Conservation (phyloP, 2,113 vertebrate genomes). For the Benthochromis sp. region DNA sequence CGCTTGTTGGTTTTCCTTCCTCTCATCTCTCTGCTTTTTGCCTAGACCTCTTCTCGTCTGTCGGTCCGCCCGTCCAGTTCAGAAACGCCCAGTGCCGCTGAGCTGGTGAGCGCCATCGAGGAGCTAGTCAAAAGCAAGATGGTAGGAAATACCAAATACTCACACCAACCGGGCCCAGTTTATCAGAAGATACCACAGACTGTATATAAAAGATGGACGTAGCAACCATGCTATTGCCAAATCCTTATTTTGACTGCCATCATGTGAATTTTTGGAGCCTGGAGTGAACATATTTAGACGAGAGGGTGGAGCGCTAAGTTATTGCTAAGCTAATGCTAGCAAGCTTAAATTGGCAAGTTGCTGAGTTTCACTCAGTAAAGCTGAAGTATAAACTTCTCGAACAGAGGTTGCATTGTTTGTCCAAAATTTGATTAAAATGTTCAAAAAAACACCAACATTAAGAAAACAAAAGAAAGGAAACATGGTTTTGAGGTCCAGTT, state of each 20-base stretch:
- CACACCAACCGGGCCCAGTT: not conserved
- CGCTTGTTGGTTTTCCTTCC: not conserved
- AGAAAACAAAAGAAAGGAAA: not conserved
- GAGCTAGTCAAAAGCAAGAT: constrained; percentile 99
- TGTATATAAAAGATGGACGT: not conserved
- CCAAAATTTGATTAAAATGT: not conserved
- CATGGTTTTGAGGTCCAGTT: not conserved
- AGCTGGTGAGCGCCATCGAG: constrained; percentile 96
- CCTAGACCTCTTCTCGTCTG: constrained; percentile 86
- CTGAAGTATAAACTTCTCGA: not conserved
- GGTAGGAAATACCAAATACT: constrained; percentile 72
- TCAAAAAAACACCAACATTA: not conserved
- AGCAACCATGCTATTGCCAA: not conserved
- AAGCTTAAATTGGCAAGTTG: not conserved
- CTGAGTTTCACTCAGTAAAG: not conserved
- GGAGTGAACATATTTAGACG: not conserved
- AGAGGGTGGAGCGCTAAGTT: not conserved
- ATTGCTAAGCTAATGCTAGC: not conserved
- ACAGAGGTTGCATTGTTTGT: not conserved
- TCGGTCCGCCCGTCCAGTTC: constrained; percentile 94
- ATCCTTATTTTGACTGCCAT: not conserved
- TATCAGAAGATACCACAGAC: not conserved
- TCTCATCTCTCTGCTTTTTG: constrained; percentile 11
- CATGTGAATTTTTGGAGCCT: not conserved
- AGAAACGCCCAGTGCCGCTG: constrained; percentile 93